Evolutionary conservation across 2,888 invertebrate species (phyloP).

Genomic region (Isoperla grammatica): DNA sequence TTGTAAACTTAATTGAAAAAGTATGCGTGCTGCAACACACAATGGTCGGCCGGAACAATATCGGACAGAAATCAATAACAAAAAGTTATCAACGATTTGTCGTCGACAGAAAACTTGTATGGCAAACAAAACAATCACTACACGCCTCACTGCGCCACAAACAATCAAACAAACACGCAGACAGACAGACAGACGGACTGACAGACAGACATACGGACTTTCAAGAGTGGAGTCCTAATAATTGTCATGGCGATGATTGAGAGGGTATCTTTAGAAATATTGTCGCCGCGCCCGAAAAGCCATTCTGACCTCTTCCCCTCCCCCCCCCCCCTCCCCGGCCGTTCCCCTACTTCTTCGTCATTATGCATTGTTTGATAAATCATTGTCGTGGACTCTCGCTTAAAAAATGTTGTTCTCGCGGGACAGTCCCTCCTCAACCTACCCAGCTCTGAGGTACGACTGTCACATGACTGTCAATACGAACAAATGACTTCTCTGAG

Average conservation of each 20-base stretch:
- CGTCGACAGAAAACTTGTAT: neutral
- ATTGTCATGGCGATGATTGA: conserved; percentile 10
- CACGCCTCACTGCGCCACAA: conserved; percentile 13
- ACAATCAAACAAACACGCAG: conserved; percentile 5
- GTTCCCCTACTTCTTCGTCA: neutral
- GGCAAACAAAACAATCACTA: conserved; percentile 13
- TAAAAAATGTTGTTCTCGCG: too few species aligned
- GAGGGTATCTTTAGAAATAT: conserved; percentile 16
- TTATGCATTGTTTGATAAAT: conserved; percentile 11
- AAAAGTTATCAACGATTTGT: neutral
- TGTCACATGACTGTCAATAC: too few species aligned
- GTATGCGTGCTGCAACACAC: neutral
- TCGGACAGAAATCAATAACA: neutral
- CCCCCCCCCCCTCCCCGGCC: neutral
- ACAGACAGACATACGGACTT: neutral
- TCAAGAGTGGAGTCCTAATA: neutral
- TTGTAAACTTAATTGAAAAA: too few species aligned
- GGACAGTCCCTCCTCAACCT: too few species aligned
- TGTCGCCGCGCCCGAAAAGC: conserved; percentile 4
- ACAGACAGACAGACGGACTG: conserved; percentile 1
- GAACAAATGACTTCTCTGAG: too few species aligned
- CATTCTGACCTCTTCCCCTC: conserved; percentile 1
- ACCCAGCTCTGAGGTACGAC: too few species aligned
- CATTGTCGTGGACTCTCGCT: too few species aligned
- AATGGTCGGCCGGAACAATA: neutral